Base-by-base conservation (phyloP, 2,113 vertebrate genomes). In the Stictonetta naevosa region DNA sequence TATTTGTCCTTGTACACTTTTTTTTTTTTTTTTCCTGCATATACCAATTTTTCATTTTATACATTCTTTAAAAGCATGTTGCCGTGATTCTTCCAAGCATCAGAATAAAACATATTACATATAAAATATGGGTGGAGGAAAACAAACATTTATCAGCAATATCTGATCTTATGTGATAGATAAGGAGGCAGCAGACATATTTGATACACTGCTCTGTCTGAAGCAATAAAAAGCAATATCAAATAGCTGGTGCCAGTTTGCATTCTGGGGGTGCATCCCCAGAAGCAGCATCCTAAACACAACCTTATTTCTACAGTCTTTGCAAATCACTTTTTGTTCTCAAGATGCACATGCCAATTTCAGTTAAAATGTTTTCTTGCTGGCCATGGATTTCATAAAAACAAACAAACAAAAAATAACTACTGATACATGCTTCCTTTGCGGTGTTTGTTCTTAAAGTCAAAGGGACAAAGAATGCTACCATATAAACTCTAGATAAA, bases 51-150 rank as follows among this genome's bases (percentile, higher is more conserved):
- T 88, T 28, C 55, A 64, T 40, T 79, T 87, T 48, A 59, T 69
- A 60, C 33, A 72, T 76, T 79, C 94, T 84, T 91, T 81, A 74
- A 77, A 86, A 96, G 12, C 40, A 92, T 86, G 50, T 56, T 95
- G 79, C 59, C 63, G 29, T 50, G 58, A 90, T 74, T 79, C 25
- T 93, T 95, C 74, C 44, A 94, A 71, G n/a, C 74, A 95, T 64
- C 28, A 85, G 48, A 53, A 60, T 33, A 80, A 63, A 75, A 34
- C 8, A 31, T 1, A 3, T 66, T 28, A 34, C 63, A 76, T 15
- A 83, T 34, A 87, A 89, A 91, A 76, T 64, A 81, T 10, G 20
- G 42, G 23, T 79, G 18, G 7, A 46, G 19, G 9, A 6, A 36
- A 59, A 71, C 52, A 83, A 28, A 3, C 1, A 52, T 28, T 16